Percentiles rank a stretch among this genome's conserved stretches.
These are phyloP conservation scores for Watsonalla cultraria DNA, from an alignment of 2,888 invertebrate species.

Conservation along the genomic window DNA sequence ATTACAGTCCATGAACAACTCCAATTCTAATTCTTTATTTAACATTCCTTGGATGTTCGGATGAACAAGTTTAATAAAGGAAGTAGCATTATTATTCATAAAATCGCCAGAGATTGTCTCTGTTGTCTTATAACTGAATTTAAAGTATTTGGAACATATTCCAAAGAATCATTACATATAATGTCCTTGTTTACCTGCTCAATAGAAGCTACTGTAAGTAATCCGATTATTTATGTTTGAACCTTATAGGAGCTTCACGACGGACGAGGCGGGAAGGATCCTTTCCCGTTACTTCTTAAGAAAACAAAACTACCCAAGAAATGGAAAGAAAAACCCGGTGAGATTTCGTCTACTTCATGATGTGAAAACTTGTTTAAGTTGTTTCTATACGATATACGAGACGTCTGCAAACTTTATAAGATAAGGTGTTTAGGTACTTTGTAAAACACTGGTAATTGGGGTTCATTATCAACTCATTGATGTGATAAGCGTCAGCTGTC, in stretches of 20 bases:
- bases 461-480: conserved; percentile 9
- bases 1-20: too few relatives aligned
- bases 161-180: too few relatives aligned
- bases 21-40: too few relatives aligned
- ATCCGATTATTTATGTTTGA: conserved; percentile 9
- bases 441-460: background rate
- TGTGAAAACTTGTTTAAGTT: conserved; percentile 6
- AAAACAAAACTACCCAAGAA: conserved; percentile 88
- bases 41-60: too few relatives aligned
- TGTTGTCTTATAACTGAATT: too few relatives aligned
- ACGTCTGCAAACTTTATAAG: conserved; percentile 3
- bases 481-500: conserved; percentile 7
- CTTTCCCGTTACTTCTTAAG: conserved; percentile 85
- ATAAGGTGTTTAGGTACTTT: background rate
- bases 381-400: background rate
- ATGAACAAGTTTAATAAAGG: too few relatives aligned
- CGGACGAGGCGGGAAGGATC: conserved; percentile 86
- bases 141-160: too few relatives aligned
- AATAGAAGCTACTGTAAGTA: too few relatives aligned
- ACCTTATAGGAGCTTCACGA: conserved; percentile 80
- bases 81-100: too few relatives aligned
- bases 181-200: too few relatives aligned
- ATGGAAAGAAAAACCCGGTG: conserved; percentile 80
- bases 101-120: too few relatives aligned
- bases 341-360: conserved; percentile 13